Evolutionary conservation across 2,888 invertebrate species (phyloP).

Genomic region (Torymus texanus): DNA sequence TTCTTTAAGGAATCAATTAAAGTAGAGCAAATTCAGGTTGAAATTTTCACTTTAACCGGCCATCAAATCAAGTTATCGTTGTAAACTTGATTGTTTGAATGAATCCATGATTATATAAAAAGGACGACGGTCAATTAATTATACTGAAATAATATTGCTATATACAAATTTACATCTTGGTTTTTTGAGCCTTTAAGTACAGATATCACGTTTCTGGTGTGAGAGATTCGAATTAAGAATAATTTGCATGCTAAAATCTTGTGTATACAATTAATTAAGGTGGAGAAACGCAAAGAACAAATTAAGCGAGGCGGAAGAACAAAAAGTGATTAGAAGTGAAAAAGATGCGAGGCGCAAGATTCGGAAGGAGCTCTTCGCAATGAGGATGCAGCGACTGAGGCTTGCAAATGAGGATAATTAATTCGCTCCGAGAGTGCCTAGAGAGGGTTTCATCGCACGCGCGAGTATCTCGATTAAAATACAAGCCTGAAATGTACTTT

Average conservation of each 20-base stretch:
- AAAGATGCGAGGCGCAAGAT: conserved; percentile 33
- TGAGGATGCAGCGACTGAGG: conserved; percentile 45
- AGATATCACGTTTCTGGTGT: background rate
- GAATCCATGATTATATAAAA: too few species aligned
- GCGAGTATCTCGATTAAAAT: conserved; percentile 43
- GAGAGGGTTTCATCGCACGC: conserved; percentile 44
- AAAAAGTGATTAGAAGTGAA: conserved; percentile 49
- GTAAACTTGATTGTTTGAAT: too few species aligned
- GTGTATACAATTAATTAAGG: conserved; percentile 33
- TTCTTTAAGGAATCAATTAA: too few species aligned
- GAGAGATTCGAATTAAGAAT: conserved; percentile 7
- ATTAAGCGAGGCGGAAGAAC: conserved; percentile 26
- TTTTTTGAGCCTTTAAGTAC: background rate
- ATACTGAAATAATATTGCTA: too few species aligned
- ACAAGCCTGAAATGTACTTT: conserved; percentile 25
- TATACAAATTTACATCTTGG: too few species aligned
- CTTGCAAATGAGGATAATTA: conserved; percentile 56
- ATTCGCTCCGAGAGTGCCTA: conserved; percentile 47
- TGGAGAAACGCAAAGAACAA: conserved; percentile 5
- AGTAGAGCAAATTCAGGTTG: too few species aligned
- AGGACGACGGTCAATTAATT: too few species aligned
- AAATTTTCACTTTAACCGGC: too few species aligned
- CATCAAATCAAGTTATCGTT: too few species aligned
- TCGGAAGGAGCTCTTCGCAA: conserved; percentile 41
- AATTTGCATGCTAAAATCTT: background rate